Evolutionary conservation across 2,888 invertebrate genomes (phyloP).

Genomic region (Tetragonisca angustula): DNA sequence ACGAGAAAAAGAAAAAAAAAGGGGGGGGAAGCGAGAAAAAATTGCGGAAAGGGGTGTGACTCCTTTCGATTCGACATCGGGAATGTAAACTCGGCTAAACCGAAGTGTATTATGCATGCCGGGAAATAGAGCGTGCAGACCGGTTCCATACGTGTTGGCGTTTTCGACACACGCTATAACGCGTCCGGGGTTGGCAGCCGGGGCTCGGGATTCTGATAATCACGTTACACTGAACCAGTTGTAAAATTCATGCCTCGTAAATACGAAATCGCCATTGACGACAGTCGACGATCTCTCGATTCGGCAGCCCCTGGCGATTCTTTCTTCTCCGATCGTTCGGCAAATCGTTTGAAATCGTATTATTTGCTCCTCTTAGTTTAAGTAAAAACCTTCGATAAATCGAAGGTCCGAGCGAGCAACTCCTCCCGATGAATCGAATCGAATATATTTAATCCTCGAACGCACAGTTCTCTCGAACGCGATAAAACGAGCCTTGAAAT

Average conservation of each 20-base stretch:
- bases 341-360: constrained; percentile 30
- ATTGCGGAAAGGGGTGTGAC: neutral
- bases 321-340: constrained; percentile 19
- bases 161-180: constrained; percentile 33
- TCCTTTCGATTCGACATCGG: constrained; percentile 62
- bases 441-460: too few relatives aligned
- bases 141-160: constrained; percentile 33
- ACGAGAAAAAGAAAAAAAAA: neutral
- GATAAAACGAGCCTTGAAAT: too few relatives aligned
- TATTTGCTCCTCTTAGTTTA: constrained; percentile 27
- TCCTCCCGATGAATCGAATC: too few relatives aligned
- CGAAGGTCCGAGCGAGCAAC: too few relatives aligned
- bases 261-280: constrained; percentile 67
- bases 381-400: constrained; percentile 4
- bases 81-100: constrained; percentile 64
- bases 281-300: constrained; percentile 40
- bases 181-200: constrained; percentile 30
- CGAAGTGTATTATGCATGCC: constrained; percentile 69
- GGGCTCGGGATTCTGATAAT: constrained; percentile 69
- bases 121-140: constrained; percentile 67
- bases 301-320: constrained; percentile 25
- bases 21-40: too few relatives aligned
- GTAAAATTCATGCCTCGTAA: constrained; percentile 74
- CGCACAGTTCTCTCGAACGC: too few relatives aligned
- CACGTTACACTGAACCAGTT: constrained; percentile 74